Evolutionary conservation across 1,140 invertebrate genomes (phyloP), one percentile per base, ranked within the genome.

Genomic region (Meloidogyne chitwoodi): DNA sequence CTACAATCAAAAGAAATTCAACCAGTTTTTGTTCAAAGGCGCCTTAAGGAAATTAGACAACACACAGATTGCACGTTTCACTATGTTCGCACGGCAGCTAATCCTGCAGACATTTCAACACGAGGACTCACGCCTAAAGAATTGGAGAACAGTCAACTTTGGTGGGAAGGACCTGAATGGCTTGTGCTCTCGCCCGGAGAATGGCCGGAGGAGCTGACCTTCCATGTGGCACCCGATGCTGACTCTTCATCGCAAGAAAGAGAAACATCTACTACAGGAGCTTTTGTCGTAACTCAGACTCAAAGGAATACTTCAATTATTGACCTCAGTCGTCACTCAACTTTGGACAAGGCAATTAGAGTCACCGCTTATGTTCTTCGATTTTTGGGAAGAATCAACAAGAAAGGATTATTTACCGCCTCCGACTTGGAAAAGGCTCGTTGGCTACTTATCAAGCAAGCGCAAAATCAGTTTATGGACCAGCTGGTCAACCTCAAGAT

Each of bases 61-160:
- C 41, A 48, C 5, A 27, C 27, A 29, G 16, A 71, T 19, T 38
- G 29, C 19, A 14, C n/a, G 1, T 80, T 80, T 29, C 61, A 64
- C n/a, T 80, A 80, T 65, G 63, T 80, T 12, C 48, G 62, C 2
- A 68, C 79, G 6, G 62, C 56, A 27, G 34, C 44, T 12, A 80
- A 80, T 65, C 79, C 79, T 19, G 79, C 79, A 22, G 79, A 80
- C 38, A 14, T 77, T 12, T 12, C 34, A 12, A 76, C 31, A 31
- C 48, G 79, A 26, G 79, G 79, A 26, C 65, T 41, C 14, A 3
- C 71, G 0, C 44, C 48, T 19, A 11, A 77, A 16, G 77, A 80
- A 74, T 41, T 79, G 24, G 3, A 5, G 6, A 27, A 68, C n/a
- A 12, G 31, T 38, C 16, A 14, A 6, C 24, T 80, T 8, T 79